A percentile compares a stretch with the other conserved stretches of the same genome.
Evolutionary conservation across 2,888 invertebrate species (phyloP).

Genomic region (Phengaris alcon): DNA sequence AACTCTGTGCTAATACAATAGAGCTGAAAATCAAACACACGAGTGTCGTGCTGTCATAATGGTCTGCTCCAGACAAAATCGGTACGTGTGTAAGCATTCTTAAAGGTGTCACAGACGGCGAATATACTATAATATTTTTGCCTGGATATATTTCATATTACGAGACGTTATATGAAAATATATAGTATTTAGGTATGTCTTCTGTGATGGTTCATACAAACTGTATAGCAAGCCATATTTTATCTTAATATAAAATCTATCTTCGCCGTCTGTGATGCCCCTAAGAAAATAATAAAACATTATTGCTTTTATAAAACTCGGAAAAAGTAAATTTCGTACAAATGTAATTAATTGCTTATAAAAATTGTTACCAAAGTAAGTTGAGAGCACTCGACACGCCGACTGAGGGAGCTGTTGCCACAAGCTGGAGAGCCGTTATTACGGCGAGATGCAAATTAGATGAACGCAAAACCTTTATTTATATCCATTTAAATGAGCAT

Average conservation of each 20-base stretch:
- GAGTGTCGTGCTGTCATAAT: too few species aligned
- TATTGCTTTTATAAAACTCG: background rate
- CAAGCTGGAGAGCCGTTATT: conserved; percentile 7
- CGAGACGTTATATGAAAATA: too few species aligned
- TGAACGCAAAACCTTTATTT: conserved; percentile 5
- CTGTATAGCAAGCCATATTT: background rate
- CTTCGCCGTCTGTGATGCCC: background rate
- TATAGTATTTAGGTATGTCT: too few species aligned
- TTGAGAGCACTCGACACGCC: conserved; percentile 3
- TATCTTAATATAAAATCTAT: background rate
- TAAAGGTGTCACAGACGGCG: too few species aligned
- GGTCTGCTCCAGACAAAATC: too few species aligned
- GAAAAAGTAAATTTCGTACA: conserved; percentile 2
- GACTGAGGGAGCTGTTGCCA: background rate
- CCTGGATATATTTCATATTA: too few species aligned
- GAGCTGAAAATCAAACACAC: too few species aligned
- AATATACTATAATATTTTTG: too few species aligned
- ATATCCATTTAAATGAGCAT: conserved; percentile 14
- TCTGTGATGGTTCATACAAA: too few species aligned
- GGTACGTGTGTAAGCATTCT: too few species aligned
- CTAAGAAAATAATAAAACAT: background rate
- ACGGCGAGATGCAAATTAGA: conserved; percentile 14
- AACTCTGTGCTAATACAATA: too few species aligned
- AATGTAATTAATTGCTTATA: conserved; percentile 19
- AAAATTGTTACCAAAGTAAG: conserved; percentile 21